Base-by-base conservation (phyloP, 1,140 invertebrate genomes). In the Chionoecetes opilio region DNA sequence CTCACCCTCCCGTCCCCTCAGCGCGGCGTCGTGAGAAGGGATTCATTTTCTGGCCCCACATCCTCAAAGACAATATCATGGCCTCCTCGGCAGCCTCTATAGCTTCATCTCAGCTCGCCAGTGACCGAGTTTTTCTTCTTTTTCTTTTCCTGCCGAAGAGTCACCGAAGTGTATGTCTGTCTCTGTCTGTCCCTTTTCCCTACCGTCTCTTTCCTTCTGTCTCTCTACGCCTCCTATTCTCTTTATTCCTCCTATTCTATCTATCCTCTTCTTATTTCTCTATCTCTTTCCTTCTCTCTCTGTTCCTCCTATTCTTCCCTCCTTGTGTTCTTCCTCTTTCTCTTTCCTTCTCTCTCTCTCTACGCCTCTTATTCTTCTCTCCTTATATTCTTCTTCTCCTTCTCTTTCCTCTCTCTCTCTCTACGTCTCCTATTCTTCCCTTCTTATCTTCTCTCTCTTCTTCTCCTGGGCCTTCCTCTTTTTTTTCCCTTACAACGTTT, bases 11-110 rank as follows among this genome's bases (percentile, higher is more conserved):
- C n/a, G n/a, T n/a, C n/a, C 11, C 31, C 21, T 3, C n/a, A 31
- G 29, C 53, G 53, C 17, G 46, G 32, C 31, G 32, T 87, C 35
- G 34, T 11, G 32, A 17, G 82, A 46, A 85, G 92, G 86, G 86
- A 95, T 92, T 95, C 82, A 91, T 91, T 94, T 94, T 95, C 94
- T 92, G 85, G 41, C 89, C 89, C 86, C 89, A 91, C 89, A 87
- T 63, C 89, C 89, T 86, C 89, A 92, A 95, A 95, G 94, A 95
- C 94, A 95, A 92, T 94, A 94, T 94, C 93, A 75, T 41, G 75
- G 89, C 46, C 82, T 31, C 82, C 35, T 84, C 21, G 34, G 21
- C 88, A 75, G 46, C 86, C 82, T 95, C 82, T 95, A 95, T 95
- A 95, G 94, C 94, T 95, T 95, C 94, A 95, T 95, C 94, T 92